A percentile compares a stretch with the other conserved stretches of the same genome.
These are phyloP conservation scores for Amiota communis DNA, from an alignment of 2,888 invertebrate species.

Conservation along the genomic window DNA sequence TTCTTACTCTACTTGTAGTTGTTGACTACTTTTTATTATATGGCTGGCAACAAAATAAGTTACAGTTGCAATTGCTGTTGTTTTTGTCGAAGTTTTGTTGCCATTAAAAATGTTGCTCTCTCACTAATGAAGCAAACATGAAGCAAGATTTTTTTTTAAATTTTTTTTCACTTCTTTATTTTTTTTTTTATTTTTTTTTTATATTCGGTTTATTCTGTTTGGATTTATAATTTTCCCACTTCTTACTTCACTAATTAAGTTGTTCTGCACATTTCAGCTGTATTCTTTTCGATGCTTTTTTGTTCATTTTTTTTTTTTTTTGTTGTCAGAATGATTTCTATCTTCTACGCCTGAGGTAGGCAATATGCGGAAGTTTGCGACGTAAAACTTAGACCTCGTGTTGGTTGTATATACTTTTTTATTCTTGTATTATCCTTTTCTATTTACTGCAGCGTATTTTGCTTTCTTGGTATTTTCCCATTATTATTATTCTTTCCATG, in stretches of 20 bases:
- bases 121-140: constrained; percentile 62
- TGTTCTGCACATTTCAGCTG: constrained; percentile 48
- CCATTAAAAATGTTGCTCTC: constrained; percentile 50
- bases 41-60: too few relatives aligned
- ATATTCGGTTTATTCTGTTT: constrained; percentile 15
- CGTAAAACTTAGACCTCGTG: constrained; percentile 4
- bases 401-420: constrained; percentile 26
- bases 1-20: constrained; percentile 22
- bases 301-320: constrained; percentile 10
- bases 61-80: constrained; percentile 35
- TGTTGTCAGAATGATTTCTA: constrained; percentile 26
- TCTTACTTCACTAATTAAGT: constrained; percentile 51
- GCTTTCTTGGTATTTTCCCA: neutral
- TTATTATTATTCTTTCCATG: constrained; percentile 2
- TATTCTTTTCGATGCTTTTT: constrained; percentile 34
- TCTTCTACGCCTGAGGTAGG: constrained; percentile 24
- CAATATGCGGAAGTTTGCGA: constrained; percentile 20
- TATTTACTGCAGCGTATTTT: neutral
- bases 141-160: constrained; percentile 57
- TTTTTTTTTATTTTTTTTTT: too few relatives aligned
- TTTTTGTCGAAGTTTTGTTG: constrained; percentile 44
- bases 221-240: constrained; percentile 30
- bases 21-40: neutral
- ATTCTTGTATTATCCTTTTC: neutral
- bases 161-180: constrained; percentile 41